Conservation (phyloP, 2,888 invertebrate genomes). For the Callyntrura sp. region DNA sequence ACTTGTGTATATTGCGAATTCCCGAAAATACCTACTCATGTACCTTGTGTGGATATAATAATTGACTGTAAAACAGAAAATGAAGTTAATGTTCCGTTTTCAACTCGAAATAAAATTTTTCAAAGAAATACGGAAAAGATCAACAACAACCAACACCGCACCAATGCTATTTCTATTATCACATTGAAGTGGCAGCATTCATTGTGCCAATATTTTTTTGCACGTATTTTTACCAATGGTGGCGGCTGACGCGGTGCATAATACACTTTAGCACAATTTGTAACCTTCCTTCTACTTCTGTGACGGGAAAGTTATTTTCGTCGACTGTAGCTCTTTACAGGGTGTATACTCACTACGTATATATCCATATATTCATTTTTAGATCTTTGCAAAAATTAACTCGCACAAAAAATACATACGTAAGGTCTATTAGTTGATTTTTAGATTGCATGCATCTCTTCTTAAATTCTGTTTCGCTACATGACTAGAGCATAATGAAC, state of each 20-base stretch:
- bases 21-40: background rate
- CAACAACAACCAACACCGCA: background rate
- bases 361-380: constrained; percentile 7
- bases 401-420: background rate
- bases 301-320: constrained; percentile 38
- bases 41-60: background rate
- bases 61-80: background rate
- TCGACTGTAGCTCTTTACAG: background rate
- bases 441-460: background rate
- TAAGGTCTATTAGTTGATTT: background rate
- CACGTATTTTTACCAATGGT: background rate
- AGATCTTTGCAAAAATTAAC: constrained; percentile 3
- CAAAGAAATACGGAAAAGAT: constrained; percentile 20
- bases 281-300: background rate
- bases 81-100: constrained; percentile 19
- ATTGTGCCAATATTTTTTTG: constrained; percentile 70
- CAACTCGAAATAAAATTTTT: constrained; percentile 18
- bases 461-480: background rate
- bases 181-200: background rate
- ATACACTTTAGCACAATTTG: background rate
- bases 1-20: background rate
- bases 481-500: background rate
- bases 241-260: background rate
- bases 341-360: background rate
- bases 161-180: background rate